Base-by-base conservation (phyloP, 2,888 invertebrate genomes). In the Trichopria drosophilae region DNA sequence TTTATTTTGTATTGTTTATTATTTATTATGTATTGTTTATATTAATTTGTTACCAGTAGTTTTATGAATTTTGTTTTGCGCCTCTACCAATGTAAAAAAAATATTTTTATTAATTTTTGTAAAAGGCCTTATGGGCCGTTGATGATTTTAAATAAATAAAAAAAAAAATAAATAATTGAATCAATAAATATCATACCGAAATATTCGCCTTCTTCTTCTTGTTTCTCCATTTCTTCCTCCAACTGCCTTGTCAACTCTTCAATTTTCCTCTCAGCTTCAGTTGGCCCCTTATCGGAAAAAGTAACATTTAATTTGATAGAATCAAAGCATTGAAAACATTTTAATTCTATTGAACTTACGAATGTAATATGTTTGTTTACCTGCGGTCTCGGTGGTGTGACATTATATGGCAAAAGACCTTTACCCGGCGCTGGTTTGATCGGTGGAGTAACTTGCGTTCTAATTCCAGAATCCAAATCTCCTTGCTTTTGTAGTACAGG, bases 201-300 rank as follows among this genome's bases (percentile, higher is more conserved):
- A 77, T 94, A 96, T 80, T 96, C 96, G 63, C 94, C 95, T 75
- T 93, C 91, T 65, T 93, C 93, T 77, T 93, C 93, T 67, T 91
- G 90, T 65, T 91, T 88, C 74, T 96, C 96, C 87, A 97, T 91
- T 80, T 95, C 93, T 73, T 93, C 93, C 73, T 95, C 95, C 58
- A 95, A 82, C 71, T 93, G 92, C 43, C 91, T 81, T 10, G 94
- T 94, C 56, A 95, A 81, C 69, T 93, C 93, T 75, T 94, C 94
- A 67, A 95, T 89, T 78, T 95, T 95, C 48, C 89, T 84, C 76
- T 95, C 91, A 22, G 94, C 94, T 75, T 94, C 94, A 46, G 93
- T 92, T 15, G 92, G 93, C 3, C 93, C 94, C 77, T 79, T 41
- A 9, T 6, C 41, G 18, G 10, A 28, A 32, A 18, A 43, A 1